A percentile compares a stretch with the other conserved stretches of the same genome.
Conservation (phyloP, 2,113 vertebrate genomes). For the Crotalus helleri region DNA sequence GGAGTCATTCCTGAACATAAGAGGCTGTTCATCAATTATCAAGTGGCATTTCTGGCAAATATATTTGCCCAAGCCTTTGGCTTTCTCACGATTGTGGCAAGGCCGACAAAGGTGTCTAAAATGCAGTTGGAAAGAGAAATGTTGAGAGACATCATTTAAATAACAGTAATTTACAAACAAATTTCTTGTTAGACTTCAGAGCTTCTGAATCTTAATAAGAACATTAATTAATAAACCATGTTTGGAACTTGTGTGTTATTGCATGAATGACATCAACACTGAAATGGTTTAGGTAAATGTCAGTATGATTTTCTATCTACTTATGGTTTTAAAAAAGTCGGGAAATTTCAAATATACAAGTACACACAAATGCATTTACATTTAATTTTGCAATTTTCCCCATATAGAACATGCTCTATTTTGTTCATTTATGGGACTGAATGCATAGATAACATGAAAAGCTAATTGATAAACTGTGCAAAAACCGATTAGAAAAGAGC, state of each 20-base stretch:
- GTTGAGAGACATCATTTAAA: constrained; percentile 9
- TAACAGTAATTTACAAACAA: neutral
- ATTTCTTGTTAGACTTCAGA: neutral
- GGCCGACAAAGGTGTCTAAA: constrained; percentile 74
- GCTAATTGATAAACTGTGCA: neutral
- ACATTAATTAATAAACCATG: neutral
- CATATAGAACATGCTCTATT: neutral
- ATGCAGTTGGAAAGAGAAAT: constrained; percentile 16
- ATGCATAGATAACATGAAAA: neutral
- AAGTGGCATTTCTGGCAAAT: constrained; percentile 76
- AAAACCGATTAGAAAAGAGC: neutral
- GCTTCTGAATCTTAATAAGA: neutral
- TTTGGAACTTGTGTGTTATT: neutral
- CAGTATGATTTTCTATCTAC: neutral
- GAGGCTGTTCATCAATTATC: constrained; percentile 75
- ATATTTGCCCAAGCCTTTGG: constrained; percentile 73
- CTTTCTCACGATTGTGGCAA: constrained; percentile 75
- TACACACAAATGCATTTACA: neutral
- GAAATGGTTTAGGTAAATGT: neutral
- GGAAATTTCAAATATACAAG: neutral
- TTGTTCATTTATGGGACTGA: neutral
- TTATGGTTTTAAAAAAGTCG: neutral
- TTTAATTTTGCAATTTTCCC: neutral
- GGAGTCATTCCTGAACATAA: constrained; percentile 74
- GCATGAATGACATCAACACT: neutral